These are phyloP conservation scores for Triplophysa yarkandensis DNA, from an alignment of 2,797 vertebrate genomes.

Conservation along the genomic window DNA sequence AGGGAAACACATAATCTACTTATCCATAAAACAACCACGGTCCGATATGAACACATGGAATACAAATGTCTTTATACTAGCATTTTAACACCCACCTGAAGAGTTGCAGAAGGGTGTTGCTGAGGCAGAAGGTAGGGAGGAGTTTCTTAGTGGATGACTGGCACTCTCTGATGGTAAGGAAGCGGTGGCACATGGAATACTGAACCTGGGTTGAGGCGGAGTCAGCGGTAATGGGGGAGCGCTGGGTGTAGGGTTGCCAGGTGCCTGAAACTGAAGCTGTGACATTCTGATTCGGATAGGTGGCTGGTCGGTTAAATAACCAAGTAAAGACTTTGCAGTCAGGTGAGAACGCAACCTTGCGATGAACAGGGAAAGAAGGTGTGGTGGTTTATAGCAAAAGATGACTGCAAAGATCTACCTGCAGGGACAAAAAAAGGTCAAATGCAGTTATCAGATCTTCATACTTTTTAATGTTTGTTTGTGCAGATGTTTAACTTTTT, in stretches of 20 bases:
- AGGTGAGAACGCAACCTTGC: slow-evolving; percentile 67
- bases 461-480: too few species aligned
- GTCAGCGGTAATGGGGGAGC: slow-evolving; percentile 74
- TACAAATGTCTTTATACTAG: background rate
- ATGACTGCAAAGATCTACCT: slow-evolving; percentile 64
- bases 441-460: background rate
- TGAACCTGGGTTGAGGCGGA: slow-evolving; percentile 86
- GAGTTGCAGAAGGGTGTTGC: slow-evolving; percentile 87
- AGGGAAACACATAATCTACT: background rate
- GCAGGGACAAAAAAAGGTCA: slow-evolving; percentile 51
- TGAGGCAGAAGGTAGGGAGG: slow-evolving; percentile 90
- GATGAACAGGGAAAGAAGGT: slow-evolving; percentile 49
- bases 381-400: background rate
- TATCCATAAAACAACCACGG: too few species aligned
- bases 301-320: slow-evolving; percentile 62
- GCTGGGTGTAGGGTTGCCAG: slow-evolving; percentile 79
- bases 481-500: too few species aligned
- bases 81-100: slow-evolving; percentile 77
- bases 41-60: background rate
- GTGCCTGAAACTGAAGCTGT: slow-evolving; percentile 92
- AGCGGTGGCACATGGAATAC: slow-evolving; percentile 88
- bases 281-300: slow-evolving; percentile 80
- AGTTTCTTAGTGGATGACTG: slow-evolving; percentile 91
- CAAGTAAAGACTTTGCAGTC: slow-evolving; percentile 63
- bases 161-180: slow-evolving; percentile 92